Evolutionary conservation across 2,113 vertebrate genomes (phyloP).

Genomic region (Cephalopterus ornatus): DNA sequence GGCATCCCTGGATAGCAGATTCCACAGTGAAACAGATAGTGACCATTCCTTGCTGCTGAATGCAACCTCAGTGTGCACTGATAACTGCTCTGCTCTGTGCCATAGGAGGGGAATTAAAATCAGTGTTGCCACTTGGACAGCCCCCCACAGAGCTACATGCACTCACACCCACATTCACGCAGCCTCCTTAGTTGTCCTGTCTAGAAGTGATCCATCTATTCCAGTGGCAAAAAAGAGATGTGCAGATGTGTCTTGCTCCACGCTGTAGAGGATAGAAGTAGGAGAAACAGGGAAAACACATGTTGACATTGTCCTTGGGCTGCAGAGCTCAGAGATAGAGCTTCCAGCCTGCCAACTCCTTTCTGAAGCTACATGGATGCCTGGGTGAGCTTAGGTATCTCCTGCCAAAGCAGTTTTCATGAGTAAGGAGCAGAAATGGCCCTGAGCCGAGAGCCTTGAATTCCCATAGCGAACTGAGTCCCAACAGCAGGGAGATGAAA

Average conservation of each 20-base stretch:
- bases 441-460: neutral
- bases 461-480: fast-evolving
- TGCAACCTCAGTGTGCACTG: neutral
- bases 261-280: neutral
- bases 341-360: neutral
- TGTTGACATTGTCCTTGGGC: neutral
- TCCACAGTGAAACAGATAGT: neutral
- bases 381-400: neutral
- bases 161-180: fast-evolving
- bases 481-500: neutral
- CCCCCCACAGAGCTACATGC: fast-evolving
- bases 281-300: neutral
- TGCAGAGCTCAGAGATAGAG: neutral
- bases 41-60: neutral
- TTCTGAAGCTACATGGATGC: neutral
- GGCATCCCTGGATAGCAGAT: neutral
- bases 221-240: neutral
- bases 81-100: neutral
- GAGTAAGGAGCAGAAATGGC: neutral
- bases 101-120: neutral
- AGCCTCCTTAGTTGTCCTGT: neutral
- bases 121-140: neutral
- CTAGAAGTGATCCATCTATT: neutral
- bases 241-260: neutral
- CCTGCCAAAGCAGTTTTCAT: neutral